Conservation (phyloP, 1,140 invertebrate genomes). For the Contarinia nasturtii region DNA sequence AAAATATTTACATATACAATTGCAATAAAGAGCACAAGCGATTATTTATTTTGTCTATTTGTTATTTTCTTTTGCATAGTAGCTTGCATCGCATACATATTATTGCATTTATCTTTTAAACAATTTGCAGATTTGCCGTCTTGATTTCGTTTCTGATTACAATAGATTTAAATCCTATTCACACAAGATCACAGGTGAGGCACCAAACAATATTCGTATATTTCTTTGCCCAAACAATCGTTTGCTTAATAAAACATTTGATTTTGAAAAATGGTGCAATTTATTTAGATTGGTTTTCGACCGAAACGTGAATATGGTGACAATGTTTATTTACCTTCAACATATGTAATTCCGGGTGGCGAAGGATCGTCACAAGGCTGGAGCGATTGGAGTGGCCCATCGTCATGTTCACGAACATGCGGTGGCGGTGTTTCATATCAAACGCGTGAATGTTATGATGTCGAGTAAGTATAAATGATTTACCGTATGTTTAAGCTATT, state of each 20-base stretch:
- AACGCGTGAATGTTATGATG: conserved; percentile 43
- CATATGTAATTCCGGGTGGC: conserved; percentile 42
- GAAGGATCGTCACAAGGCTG: conserved; percentile 25
- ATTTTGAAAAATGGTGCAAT: no score
- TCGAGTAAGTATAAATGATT: conserved; percentile 30
- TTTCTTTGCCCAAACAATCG: no score
- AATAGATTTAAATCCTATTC: conserved; percentile 12
- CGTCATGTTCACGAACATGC: conserved; percentile 67
- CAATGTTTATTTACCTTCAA: conserved; percentile 41
- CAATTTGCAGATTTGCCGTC: conserved; percentile 20
- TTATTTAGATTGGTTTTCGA: conserved; percentile 30
- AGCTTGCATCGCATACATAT: no score
- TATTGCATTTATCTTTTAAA: no score
- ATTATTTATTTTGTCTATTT: no score
- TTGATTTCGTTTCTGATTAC: conserved; percentile 21
- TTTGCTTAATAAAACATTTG: not conserved
- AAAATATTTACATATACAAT: no score
- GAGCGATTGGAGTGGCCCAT: conserved; percentile 47
- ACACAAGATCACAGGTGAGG: conserved; percentile 22
- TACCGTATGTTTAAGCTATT: no score
- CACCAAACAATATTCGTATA: no score
- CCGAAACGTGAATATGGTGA: conserved; percentile 54
- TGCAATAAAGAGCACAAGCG: no score
- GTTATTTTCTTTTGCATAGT: no score
- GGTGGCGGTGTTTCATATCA: conserved; percentile 73